phyloP scores from a whole-genome alignment of 2,888 invertebrate species.

The Diplazon laetatorius region DNA sequence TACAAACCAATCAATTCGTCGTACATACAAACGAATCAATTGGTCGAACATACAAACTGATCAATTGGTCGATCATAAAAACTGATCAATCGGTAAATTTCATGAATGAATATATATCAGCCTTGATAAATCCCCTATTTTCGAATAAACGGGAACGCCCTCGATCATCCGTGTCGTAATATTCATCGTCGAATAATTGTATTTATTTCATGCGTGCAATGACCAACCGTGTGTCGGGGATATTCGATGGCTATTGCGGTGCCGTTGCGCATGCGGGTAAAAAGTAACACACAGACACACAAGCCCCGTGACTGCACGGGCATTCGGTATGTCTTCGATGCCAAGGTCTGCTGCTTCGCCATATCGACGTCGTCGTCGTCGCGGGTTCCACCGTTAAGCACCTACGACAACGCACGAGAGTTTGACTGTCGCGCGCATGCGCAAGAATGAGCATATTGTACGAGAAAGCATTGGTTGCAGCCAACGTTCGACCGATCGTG shows the following conservation, averaged over 20 bases:
- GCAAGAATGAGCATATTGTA: neutral
- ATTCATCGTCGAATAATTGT: neutral
- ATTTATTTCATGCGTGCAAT: neutral
- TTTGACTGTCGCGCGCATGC: no score
- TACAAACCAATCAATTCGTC: neutral
- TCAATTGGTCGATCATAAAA: neutral
- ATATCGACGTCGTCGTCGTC: no score
- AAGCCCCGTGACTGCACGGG: conserved; percentile 50
- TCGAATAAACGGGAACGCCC: no score
- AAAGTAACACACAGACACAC: conserved; percentile 41
- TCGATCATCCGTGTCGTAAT: no score
- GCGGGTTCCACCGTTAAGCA: conserved; percentile 19
- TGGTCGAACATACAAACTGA: neutral
- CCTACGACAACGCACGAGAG: neutral
- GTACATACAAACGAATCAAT: no score
- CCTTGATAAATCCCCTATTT: no score
- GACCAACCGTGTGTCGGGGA: no score
- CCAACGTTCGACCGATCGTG: conserved; percentile 38
- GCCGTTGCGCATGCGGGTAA: conserved; percentile 10
- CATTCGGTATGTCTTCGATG: conserved; percentile 57
- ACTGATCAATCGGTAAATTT: no score
- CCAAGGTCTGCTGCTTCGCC: conserved; percentile 58
- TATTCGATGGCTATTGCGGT: no score
- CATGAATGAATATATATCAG: no score
- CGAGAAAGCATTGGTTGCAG: conserved; percentile 23